Percentiles rank a stretch among this genome's conserved stretches.
These are phyloP conservation scores for Psilopogon haemacephalus DNA, from an alignment of 2,113 vertebrate genomes.

Conservation along the genomic window DNA sequence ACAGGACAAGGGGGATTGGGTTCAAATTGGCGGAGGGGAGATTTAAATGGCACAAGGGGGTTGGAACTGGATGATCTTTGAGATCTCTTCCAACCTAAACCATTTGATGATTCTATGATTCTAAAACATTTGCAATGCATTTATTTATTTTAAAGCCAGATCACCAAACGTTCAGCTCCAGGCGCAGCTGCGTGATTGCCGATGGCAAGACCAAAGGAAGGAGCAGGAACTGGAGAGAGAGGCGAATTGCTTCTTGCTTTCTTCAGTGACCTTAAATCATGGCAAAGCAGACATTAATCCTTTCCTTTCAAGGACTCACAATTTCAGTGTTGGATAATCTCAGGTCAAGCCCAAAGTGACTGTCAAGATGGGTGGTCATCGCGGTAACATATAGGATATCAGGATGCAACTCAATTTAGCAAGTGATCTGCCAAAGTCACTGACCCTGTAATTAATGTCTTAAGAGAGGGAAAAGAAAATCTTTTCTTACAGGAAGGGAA, in stretches of 20 bases:
- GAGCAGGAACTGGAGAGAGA: background rate
- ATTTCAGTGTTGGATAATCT: constrained; percentile 30
- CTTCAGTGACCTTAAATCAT: background rate
- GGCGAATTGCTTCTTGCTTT: background rate
- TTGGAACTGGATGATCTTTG: too few species aligned
- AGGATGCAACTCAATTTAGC: constrained; percentile 50
- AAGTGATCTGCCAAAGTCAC: constrained; percentile 52
- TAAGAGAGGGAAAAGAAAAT: constrained; percentile 49
- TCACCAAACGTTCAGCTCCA: background rate
- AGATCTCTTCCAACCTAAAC: too few species aligned
- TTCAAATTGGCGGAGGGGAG: too few species aligned
- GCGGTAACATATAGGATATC: constrained; percentile 50
- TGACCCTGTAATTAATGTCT: constrained; percentile 56
- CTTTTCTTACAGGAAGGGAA: constrained; percentile 53
- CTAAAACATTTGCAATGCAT: background rate
- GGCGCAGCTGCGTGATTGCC: background rate
- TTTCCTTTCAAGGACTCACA: background rate
- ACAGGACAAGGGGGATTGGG: too few species aligned
- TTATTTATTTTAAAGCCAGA: background rate
- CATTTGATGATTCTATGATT: too few species aligned
- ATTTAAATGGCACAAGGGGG: too few species aligned
- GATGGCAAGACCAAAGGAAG: background rate
- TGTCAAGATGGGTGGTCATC: constrained; percentile 61
- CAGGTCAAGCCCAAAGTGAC: constrained; percentile 24
- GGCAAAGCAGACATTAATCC: background rate